Conservation (phyloP, 2,113 vertebrate species). For the Odontophorus gujanensis region DNA sequence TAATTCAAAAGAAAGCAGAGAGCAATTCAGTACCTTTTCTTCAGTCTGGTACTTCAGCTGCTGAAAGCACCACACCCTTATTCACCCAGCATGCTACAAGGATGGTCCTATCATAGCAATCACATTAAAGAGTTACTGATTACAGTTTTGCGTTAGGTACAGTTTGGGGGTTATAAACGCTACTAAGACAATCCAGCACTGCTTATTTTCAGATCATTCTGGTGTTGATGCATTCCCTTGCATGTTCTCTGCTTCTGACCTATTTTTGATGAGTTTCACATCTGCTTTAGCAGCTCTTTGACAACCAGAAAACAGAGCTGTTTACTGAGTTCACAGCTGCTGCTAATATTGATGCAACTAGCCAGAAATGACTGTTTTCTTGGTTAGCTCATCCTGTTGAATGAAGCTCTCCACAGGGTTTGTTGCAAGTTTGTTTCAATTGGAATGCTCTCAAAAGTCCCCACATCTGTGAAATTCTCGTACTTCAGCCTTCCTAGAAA, state of each 20-base stretch:
- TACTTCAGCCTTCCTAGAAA: constrained; percentile 65
- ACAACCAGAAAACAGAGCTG: constrained; percentile 67
- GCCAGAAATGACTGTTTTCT: constrained; percentile 66
- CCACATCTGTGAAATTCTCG: constrained; percentile 54
- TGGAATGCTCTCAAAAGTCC: constrained; percentile 65
- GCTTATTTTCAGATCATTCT: constrained; percentile 33
- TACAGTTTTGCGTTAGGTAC: not conserved
- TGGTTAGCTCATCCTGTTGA: constrained; percentile 67
- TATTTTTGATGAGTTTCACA: constrained; percentile 61
- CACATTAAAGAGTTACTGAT: not conserved
- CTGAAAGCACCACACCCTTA: not conserved
- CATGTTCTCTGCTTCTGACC: constrained; percentile 50
- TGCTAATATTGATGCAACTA: constrained; percentile 17
- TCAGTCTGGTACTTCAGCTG: not conserved
- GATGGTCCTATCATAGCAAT: not conserved
- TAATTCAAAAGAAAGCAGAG: not conserved
- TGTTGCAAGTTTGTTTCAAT: constrained; percentile 62
- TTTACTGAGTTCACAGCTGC: constrained; percentile 68
- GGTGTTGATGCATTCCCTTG: constrained; percentile 49
- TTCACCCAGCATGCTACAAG: not conserved
- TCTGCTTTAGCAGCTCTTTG: constrained; percentile 68
- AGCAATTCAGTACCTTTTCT: not conserved
- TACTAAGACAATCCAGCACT: not conserved
- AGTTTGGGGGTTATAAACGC: not conserved
- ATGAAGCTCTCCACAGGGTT: constrained; percentile 62